These are phyloP conservation scores for Bacillus rossius DNA, from an alignment of 1,140 invertebrate species.

Conservation along the genomic window DNA sequence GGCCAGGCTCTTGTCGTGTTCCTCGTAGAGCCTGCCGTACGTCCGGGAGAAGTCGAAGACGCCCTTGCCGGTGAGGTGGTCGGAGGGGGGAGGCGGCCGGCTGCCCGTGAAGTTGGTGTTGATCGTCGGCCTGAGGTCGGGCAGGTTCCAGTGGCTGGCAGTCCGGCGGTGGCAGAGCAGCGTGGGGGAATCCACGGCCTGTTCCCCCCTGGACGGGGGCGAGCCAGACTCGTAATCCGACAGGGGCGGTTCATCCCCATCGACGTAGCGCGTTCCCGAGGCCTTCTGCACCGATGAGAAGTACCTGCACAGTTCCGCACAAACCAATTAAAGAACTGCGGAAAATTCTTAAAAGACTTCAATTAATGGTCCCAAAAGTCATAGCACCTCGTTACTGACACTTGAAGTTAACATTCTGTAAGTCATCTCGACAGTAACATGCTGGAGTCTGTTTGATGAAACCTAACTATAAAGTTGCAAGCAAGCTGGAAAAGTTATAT, in stretches of 20 bases:
- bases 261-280: background rate
- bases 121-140: constrained; percentile 40
- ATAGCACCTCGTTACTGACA: too few species aligned
- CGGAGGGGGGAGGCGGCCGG: background rate
- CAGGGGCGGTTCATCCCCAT: constrained; percentile 24
- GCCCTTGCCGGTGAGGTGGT: background rate
- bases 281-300: background rate
- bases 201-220: constrained; percentile 49
- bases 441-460: too few species aligned
- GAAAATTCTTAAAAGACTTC: too few species aligned
- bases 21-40: constrained; percentile 39
- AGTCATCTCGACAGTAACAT: too few species aligned
- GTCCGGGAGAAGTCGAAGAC: constrained; percentile 46
- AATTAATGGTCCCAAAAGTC: too few species aligned
- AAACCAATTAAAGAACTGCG: too few species aligned
- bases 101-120: constrained; percentile 42
- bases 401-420: too few species aligned
- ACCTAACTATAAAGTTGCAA: too few species aligned
- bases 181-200: background rate
- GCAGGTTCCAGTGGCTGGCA: constrained; percentile 29
- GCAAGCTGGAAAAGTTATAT: too few species aligned
- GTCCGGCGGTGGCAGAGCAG: background rate
- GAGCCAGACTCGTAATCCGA: constrained; percentile 57
- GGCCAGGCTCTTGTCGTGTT: constrained; percentile 30
- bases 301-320: constrained; percentile 1